These are phyloP conservation scores for Ochotona curzoniae DNA, from an alignment of 2,113 vertebrate genomes.

Conservation along the genomic window DNA sequence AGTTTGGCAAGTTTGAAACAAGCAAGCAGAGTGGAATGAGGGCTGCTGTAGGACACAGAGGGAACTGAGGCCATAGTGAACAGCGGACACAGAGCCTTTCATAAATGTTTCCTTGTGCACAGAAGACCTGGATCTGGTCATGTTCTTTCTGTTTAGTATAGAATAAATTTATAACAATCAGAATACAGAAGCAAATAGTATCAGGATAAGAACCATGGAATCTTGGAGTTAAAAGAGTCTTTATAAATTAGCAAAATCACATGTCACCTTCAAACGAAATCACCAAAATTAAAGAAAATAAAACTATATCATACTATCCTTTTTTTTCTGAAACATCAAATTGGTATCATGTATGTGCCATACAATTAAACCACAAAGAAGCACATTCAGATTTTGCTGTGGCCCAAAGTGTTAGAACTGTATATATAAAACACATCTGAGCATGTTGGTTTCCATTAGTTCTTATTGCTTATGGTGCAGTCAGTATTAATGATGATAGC, in stretches of 20 bases:
- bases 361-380: background rate
- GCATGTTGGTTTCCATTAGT: background rate
- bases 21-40: background rate
- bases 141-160: background rate
- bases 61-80: background rate
- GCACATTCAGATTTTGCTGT: background rate
- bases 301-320: background rate
- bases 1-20: slow-evolving; percentile 51
- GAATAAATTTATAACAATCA: background rate
- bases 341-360: background rate
- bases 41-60: background rate
- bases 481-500: background rate
- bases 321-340: slow-evolving; percentile 34
- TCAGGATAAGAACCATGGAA: background rate
- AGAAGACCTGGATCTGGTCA: background rate
- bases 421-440: background rate
- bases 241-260: background rate
- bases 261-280: background rate
- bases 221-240: background rate
- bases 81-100: background rate
- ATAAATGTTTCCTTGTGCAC: background rate
- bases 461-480: background rate
- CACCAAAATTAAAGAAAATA: background rate
- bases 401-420: background rate
- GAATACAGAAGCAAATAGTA: background rate